Percentiles rank a stretch among this genome's conserved stretches.
Conservation (phyloP, 2,113 vertebrate genomes). For the Cebus imitator region DNA sequence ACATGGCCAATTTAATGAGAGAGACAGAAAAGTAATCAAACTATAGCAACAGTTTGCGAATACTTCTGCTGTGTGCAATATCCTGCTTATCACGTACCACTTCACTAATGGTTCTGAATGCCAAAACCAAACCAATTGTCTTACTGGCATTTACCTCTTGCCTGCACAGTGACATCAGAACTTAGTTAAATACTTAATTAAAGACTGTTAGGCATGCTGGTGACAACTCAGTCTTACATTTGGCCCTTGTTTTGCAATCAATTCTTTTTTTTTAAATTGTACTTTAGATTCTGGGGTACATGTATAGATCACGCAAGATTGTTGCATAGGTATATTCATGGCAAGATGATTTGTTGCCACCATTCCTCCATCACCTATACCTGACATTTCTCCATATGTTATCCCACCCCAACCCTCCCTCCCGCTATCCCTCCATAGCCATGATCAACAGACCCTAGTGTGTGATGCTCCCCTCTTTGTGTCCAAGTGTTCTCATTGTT, state of each 20-base stretch:
- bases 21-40: background rate
- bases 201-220: background rate
- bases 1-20: background rate
- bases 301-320: too few relatives aligned
- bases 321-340: too few relatives aligned
- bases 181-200: background rate
- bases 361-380: too few relatives aligned
- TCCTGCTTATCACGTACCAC: background rate
- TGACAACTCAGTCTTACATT: background rate
- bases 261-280: too few relatives aligned
- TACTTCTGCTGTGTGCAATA: background rate
- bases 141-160: background rate
- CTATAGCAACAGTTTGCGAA: background rate
- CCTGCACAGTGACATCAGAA: background rate
- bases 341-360: too few relatives aligned
- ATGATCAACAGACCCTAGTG: too few relatives aligned
- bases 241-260: background rate
- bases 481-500: too few relatives aligned
- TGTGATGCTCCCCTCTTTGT: too few relatives aligned
- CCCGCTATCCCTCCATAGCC: too few relatives aligned
- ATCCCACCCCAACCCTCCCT: too few relatives aligned
- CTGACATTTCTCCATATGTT: too few relatives aligned
- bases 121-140: background rate
- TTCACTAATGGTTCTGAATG: background rate
- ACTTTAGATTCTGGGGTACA: too few relatives aligned